A percentile compares a stretch with the other conserved stretches of the same genome.
Conservation (phyloP, 2,797 vertebrate species). For the Sebastiscus albofasciatus region DNA sequence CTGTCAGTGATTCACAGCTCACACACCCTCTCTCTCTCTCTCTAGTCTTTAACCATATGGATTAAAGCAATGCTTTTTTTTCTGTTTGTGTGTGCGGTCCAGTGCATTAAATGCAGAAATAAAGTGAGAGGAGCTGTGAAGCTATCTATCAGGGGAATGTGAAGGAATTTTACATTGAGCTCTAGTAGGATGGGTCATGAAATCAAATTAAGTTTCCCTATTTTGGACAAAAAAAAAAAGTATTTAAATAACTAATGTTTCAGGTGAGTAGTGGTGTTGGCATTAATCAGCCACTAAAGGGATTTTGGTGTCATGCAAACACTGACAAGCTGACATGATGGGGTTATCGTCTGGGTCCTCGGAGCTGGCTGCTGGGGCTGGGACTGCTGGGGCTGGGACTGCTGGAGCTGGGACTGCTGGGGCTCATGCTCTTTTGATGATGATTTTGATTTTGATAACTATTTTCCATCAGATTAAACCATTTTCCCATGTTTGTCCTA, state of each 20-base stretch:
- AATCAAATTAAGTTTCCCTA: neutral
- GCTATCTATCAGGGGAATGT: neutral
- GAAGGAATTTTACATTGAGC: neutral
- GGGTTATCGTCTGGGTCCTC: too few relatives aligned
- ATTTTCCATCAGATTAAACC: too few relatives aligned
- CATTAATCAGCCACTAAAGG: neutral
- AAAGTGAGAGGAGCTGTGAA: neutral
- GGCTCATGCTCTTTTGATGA: too few relatives aligned
- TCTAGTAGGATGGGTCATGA: neutral
- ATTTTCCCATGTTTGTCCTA: too few relatives aligned
- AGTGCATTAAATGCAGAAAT: neutral
- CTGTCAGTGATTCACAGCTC: neutral
- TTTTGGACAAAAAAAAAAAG: neutral
- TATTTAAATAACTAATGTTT: neutral
- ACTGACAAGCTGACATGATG: too few relatives aligned
- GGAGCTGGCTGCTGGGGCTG: too few relatives aligned
- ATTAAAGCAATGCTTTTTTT: neutral
- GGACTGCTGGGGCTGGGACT: too few relatives aligned
- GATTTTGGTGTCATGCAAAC: neutral
- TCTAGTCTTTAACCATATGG: neutral
- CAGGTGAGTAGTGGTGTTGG: neutral
- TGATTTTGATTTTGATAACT: too few relatives aligned
- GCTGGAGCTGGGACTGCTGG: too few relatives aligned
- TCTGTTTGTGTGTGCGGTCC: neutral
- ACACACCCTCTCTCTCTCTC: neutral